Percentiles rank a stretch among this genome's conserved stretches.
Conservation (phyloP, 1,140 invertebrate genomes). For the Caenorhabditis remanei region DNA sequence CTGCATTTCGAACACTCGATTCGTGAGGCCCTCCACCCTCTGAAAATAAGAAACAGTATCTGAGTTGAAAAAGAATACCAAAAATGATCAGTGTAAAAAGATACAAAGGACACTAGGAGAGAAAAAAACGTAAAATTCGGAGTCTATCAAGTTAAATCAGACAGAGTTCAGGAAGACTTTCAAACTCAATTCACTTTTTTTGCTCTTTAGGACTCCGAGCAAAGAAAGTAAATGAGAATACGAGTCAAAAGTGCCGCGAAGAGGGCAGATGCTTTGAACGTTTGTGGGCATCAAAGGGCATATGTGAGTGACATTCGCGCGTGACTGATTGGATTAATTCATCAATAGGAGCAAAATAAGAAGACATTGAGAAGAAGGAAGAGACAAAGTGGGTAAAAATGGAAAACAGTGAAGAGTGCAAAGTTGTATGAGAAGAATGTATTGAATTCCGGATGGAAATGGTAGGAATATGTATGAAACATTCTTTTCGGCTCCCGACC, state of each 20-base stretch:
- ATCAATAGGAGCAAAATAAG: slow-evolving; percentile 52
- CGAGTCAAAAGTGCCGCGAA: slow-evolving; percentile 11
- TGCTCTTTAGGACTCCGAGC: not conserved
- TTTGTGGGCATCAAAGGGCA: slow-evolving; percentile 42
- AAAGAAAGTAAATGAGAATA: slow-evolving; percentile 26
- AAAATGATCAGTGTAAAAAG: not conserved
- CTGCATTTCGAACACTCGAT: slow-evolving; percentile 52
- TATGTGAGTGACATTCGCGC: slow-evolving; percentile 49
- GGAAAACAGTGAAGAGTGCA: not conserved
- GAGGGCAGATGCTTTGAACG: slow-evolving; percentile 48
- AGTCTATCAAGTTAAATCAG: slow-evolving; percentile 8
- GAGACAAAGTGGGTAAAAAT: not conserved
- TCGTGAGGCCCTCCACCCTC: slow-evolving; percentile 49
- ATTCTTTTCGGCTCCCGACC: too few relatives aligned
- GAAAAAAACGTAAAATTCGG: not conserved
- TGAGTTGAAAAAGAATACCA: not conserved
- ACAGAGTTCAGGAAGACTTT: slow-evolving; percentile 10
- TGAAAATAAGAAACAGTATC: not conserved
- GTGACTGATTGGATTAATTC: slow-evolving; percentile 56
- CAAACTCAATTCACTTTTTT: slow-evolving; percentile 30
- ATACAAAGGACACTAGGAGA: not conserved
- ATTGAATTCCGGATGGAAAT: too few relatives aligned
- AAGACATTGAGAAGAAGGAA: not conserved
- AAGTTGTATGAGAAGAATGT: too few relatives aligned
- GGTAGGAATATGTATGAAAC: too few relatives aligned